These are phyloP conservation scores for Leuciscus waleckii DNA, from an alignment of 2,797 vertebrate species.

Conservation along the genomic window DNA sequence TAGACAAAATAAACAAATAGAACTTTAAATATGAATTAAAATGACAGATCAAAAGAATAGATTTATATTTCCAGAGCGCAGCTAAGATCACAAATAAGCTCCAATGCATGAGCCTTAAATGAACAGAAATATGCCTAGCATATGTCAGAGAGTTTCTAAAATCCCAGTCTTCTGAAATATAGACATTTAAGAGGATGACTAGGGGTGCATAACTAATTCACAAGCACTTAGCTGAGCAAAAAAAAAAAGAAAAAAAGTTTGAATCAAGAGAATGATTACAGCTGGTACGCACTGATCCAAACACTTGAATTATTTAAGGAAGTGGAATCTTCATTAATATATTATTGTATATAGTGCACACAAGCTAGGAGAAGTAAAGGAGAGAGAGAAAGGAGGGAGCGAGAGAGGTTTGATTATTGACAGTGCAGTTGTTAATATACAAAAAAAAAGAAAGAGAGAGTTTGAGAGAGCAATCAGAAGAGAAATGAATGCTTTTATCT, in stretches of 20 bases:
- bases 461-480: not conserved
- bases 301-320: constrained; percentile 51
- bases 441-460: not conserved
- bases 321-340: constrained; percentile 54
- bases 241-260: not conserved
- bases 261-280: constrained; percentile 32
- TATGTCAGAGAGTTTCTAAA: not conserved
- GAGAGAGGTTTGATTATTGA: constrained; percentile 6
- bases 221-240: constrained; percentile 38
- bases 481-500: constrained; percentile 26
- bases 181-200: constrained; percentile 32
- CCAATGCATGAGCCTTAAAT: not conserved
- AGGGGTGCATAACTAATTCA: constrained; percentile 36
- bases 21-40: not conserved
- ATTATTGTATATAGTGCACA: constrained; percentile 30
- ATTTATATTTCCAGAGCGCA: not conserved
- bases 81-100: not conserved
- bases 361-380: constrained; percentile 11
- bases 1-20: not conserved
- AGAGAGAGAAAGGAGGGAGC: not conserved
- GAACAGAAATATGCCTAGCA: constrained; percentile 18
- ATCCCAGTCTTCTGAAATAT: constrained; percentile 26
- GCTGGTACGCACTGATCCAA: constrained; percentile 40
- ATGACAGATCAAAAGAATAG: not conserved
- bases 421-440: not conserved